Conservation (phyloP, 2,113 vertebrate genomes). For the Labeo rohita region DNA sequence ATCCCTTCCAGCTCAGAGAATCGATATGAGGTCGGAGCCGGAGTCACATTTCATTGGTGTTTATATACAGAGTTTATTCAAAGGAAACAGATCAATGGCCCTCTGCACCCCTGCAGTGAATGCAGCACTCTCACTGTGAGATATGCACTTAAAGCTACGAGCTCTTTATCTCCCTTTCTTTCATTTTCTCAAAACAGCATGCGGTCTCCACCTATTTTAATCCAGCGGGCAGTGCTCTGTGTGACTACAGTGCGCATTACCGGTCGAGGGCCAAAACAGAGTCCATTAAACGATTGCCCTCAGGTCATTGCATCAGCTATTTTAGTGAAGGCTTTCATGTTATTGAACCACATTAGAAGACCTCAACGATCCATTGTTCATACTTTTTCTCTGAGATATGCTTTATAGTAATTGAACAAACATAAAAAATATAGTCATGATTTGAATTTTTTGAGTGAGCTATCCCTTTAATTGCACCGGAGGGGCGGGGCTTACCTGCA, state of each 20-base stretch:
- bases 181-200: constrained; percentile 13
- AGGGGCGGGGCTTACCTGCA: constrained; percentile 73
- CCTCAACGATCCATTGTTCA: constrained; percentile 17
- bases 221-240: neutral
- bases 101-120: constrained; percentile 21
- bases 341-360: constrained; percentile 32
- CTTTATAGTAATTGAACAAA: constrained; percentile 16
- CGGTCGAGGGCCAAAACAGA: constrained; percentile 39
- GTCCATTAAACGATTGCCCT: constrained; percentile 46
- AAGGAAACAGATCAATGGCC: constrained; percentile 44
- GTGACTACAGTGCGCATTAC: constrained; percentile 38
- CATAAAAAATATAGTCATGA: neutral
- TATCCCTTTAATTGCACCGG: neutral
- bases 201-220: constrained; percentile 14
- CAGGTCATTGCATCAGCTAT: constrained; percentile 37
- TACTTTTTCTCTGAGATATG: neutral
- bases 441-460: neutral
- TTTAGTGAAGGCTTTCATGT: constrained; percentile 37
- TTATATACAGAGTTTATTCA: constrained; percentile 57
- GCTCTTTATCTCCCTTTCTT: constrained; percentile 30
- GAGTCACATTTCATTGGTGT: constrained; percentile 49
- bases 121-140: constrained; percentile 21
- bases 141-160: constrained; percentile 3
- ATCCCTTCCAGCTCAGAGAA: constrained; percentile 34
- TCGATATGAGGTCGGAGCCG: constrained; percentile 46